Evolutionary conservation across 2,113 vertebrate species (phyloP), one percentile per base, ranked within the genome.

Genomic region (Egretta garzetta): DNA sequence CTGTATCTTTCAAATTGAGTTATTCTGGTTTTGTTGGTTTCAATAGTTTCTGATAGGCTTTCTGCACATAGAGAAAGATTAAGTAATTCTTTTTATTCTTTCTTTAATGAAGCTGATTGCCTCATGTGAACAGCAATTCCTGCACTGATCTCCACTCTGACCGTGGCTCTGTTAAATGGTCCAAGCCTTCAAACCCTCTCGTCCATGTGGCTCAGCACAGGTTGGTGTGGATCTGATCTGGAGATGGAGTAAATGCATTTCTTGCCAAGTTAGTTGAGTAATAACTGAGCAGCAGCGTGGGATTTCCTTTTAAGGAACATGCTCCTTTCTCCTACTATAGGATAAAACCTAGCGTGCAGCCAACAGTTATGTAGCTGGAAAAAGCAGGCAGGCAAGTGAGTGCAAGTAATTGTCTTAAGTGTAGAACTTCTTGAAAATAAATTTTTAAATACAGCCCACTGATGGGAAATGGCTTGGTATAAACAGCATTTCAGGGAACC

Each of bases 181-280:
- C 53, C 37, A 73, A 8, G 43, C 7, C 33, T 70, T 66, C 56
- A 33, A 93, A 63, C 9, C 11, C 14, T 72, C 7, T 58, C 24
- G 50, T 80, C 59, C 21, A 1, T 41, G 64, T 52, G 35, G 32
- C 24, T 90, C 26, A 62, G 52, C 41, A 60, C 56, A 93, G 52
- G 56, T 94, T 92, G 37, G 14, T 77, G 64, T 85, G 52, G 18
- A 64, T 87, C 60, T 79, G 68, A 53, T 89, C 45, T 67, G 35
- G 52, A 87, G 72, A 64, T 47, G 15, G 37, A 77, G 32, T 58
- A 50, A 73, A 86, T 71, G n/a, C 0, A 10, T 88, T 86, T 88
- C 55, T 67, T 94, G 80, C 73, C 93, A 86, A 89, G 86, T 80
- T 43, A 66, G 55, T 63, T 93, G 96, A 94, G 91, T 97, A 91